phyloP scores from a whole-genome alignment of 1,140 invertebrate genomes.

The Drosophila tani region DNA sequence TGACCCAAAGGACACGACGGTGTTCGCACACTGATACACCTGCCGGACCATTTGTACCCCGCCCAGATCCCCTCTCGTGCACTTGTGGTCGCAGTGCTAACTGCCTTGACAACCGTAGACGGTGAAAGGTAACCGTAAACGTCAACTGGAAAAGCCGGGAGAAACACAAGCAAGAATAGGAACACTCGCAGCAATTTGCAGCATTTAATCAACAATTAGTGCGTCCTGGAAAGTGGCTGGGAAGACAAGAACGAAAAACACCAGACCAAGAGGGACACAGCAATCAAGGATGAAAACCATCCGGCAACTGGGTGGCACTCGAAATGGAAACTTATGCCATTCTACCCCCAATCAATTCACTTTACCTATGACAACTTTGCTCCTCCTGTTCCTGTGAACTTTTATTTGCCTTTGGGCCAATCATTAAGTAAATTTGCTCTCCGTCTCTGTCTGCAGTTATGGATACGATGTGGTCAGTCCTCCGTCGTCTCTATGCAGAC shows the following conservation, averaged over 20 bases:
- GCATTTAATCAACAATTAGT: constrained; percentile 73
- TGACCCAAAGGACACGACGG: constrained; percentile 52
- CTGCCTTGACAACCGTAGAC: constrained; percentile 53
- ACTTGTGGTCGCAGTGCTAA: constrained; percentile 40
- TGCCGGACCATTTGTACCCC: constrained; percentile 13
- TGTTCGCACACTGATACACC: constrained; percentile 2
- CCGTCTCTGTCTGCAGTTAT: constrained; percentile 37
- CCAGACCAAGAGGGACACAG: background rate
- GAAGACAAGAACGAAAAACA: constrained; percentile 3
- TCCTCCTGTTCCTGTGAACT: constrained; percentile 37
- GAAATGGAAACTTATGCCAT: constrained; percentile 31
- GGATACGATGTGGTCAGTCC: constrained; percentile 45
- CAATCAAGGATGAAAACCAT: constrained; percentile 24
- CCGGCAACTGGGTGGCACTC: constrained; percentile 5
- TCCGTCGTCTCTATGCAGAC: constrained; percentile 4
- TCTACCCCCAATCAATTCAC: constrained; percentile 39
- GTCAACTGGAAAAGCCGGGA: constrained; percentile 5
- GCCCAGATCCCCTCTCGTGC: background rate
- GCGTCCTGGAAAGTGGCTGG: constrained; percentile 13
- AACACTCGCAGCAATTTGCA: constrained; percentile 43
- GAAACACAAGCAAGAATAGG: constrained; percentile 7
- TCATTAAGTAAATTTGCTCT: constrained; percentile 51
- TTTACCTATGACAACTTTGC: constrained; percentile 44
- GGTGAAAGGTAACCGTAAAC: constrained; percentile 22
- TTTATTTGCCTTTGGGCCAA: constrained; percentile 58